phyloP scores from a whole-genome alignment of 2,888 invertebrate genomes.

The Perizoma affinitatum region DNA sequence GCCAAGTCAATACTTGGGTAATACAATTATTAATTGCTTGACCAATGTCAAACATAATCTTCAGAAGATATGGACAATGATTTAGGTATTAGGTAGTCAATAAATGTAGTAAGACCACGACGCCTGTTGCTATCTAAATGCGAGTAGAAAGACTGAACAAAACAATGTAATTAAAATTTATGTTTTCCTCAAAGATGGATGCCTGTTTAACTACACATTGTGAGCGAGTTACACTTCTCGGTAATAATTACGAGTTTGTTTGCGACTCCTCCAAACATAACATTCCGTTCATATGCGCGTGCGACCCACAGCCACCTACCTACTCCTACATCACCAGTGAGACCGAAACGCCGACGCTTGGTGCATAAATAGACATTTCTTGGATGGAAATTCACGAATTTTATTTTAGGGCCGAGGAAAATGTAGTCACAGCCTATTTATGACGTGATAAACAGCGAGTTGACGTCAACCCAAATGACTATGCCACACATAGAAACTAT shows the following conservation, averaged over 20 bases:
- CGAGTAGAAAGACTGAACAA: slow-evolving; percentile 31
- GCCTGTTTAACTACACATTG: slow-evolving; percentile 59
- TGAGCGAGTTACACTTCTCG: slow-evolving; percentile 60
- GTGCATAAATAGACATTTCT: slow-evolving; percentile 77
- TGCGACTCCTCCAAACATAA: slow-evolving; percentile 77
- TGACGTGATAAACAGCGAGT: slow-evolving; percentile 55
- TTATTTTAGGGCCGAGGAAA: slow-evolving; percentile 58
- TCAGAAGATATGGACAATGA: slow-evolving; percentile 13
- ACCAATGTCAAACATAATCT: slow-evolving; percentile 14
- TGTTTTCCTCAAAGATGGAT: slow-evolving; percentile 54
- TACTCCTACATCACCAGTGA: slow-evolving; percentile 57
- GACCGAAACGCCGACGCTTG: slow-evolving; percentile 68
- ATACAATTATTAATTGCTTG: no score
- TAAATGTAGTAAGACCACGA: not conserved
- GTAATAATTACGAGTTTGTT: slow-evolving; percentile 70
- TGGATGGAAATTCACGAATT: slow-evolving; percentile 71
- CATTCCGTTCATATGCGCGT: slow-evolving; percentile 71
- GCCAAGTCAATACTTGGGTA: slow-evolving; percentile 4
- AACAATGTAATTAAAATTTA: slow-evolving; percentile 46
- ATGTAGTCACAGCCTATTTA: slow-evolving; percentile 61
- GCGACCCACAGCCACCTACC: slow-evolving; percentile 63
- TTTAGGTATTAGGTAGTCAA: slow-evolving; percentile 7
- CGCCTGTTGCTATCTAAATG: slow-evolving; percentile 12
- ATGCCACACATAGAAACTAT: slow-evolving; percentile 14
- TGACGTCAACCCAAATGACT: slow-evolving; percentile 42